phyloP scores from a whole-genome alignment of 2,888 invertebrate genomes.

The Heteromyza rotundicornis region DNA sequence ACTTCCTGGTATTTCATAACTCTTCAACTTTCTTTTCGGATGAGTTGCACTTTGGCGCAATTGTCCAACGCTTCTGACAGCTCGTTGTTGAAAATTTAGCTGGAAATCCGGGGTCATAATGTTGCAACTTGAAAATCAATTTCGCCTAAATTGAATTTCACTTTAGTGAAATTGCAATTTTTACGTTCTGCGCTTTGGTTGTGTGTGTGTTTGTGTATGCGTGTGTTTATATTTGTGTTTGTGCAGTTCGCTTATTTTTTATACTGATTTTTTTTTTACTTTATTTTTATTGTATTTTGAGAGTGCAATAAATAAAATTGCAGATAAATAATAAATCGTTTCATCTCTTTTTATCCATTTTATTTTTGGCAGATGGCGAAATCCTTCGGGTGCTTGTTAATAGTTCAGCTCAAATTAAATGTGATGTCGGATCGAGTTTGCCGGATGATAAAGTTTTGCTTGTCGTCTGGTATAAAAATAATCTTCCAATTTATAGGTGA shows the following conservation, averaged over 20 bases:
- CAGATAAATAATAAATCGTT: slow-evolving; percentile 11
- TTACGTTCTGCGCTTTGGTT: no score
- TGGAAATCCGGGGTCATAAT: neutral
- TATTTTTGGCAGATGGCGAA: slow-evolving; percentile 60
- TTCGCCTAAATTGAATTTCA: slow-evolving; percentile 20
- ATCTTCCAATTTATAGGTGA: slow-evolving; percentile 89
- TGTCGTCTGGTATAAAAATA: slow-evolving; percentile 91
- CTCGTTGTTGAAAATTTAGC: neutral
- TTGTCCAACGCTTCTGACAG: neutral
- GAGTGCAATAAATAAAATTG: slow-evolving; percentile 14
- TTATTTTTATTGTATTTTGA: neutral
- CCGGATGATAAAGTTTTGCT: slow-evolving; percentile 81
- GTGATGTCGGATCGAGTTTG: slow-evolving; percentile 81
- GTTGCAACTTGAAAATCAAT: slow-evolving; percentile 18
- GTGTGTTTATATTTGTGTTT: no score
- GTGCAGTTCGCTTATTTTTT: neutral
- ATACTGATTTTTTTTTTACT: neutral
- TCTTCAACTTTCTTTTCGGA: no score
- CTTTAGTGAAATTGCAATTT: neutral
- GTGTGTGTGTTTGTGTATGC: no score
- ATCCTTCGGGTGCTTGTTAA: slow-evolving; percentile 68
- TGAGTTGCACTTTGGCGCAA: neutral
- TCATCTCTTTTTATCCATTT: neutral
- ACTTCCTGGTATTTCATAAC: no score
- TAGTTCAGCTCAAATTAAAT: slow-evolving; percentile 82